Base-by-base conservation (phyloP, 2,888 invertebrate species). In the Toxonevra muliebris region DNA sequence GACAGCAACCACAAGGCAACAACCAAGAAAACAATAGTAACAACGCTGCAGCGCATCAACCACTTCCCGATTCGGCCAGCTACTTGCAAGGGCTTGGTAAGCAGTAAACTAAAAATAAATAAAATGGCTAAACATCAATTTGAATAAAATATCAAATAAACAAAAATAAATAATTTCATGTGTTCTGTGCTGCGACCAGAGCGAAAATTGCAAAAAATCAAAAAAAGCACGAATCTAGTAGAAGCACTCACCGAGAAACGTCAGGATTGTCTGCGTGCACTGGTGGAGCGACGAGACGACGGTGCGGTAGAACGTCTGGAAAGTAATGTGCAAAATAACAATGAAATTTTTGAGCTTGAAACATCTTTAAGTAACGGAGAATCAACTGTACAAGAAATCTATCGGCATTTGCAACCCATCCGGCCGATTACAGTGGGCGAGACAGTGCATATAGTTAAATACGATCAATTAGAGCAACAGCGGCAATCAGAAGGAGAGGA, bases 51-150 rank as follows among this genome's bases (percentile, higher is more conserved):
- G 58, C 73, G 10, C 78, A 75, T 61, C 77, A 79, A 65, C 92
- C 91, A 1, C 72, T 84, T 64, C 84, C 84, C 1, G 85, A 85
- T 69, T 85, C 85, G 1, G 74, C 79, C 42, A 78, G 77, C 57
- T 85, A 85, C 68, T 84, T 93, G 65, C 89, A 90, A 69, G 84
- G 88, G 73, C 87, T 93, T 76, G 92, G 93, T 93, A 86, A 82
- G 81, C 76, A 68, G 50, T 61, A 48, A 61, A n/a, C 17, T 11
- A 20, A 13, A 20, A 12, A 50, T 17, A 8, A 57, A 17, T 20
- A 15, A 62, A 59, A 42, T 52, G 7, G 40, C 15, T 10, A 20
- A 59, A 13, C 61, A 54, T 20, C 30, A 30, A 30, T 57, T 48
- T 41, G 20, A 1, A n/a, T 7, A 43, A 48, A 19, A 54, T 2